A percentile compares a stretch with the other conserved stretches of the same genome.
Evolutionary conservation across 2,888 invertebrate genomes (phyloP).

Genomic region (Calameuta pallipes): DNA sequence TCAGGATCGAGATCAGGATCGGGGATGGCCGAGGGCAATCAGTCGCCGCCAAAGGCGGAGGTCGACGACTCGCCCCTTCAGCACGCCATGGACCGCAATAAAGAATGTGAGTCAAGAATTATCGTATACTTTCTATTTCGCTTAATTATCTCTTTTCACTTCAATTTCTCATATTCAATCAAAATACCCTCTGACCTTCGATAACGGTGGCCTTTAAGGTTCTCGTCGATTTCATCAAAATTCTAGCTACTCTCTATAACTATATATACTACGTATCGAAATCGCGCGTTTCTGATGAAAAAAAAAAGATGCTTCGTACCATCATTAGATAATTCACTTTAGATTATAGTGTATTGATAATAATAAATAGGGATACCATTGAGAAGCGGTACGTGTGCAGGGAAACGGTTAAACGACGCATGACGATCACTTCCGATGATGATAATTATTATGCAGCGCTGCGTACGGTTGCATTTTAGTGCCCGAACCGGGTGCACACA

Average conservation of each 20-base stretch:
- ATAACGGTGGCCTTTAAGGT: background rate
- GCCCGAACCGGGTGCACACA: background rate
- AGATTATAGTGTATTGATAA: background rate
- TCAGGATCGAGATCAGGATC: constrained; percentile 28
- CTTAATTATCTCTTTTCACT: constrained; percentile 6
- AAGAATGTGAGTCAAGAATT: constrained; percentile 87
- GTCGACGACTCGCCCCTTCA: constrained; percentile 95
- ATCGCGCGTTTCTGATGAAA: background rate
- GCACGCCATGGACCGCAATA: constrained; percentile 94
- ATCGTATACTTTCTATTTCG: background rate
- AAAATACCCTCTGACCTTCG: background rate
- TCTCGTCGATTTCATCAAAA: background rate
- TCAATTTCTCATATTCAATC: background rate
- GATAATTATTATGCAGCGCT: constrained; percentile 7
- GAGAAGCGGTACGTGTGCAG: background rate
- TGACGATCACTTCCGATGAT: background rate
- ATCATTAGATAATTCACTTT: background rate
- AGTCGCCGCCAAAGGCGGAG: constrained; percentile 89
- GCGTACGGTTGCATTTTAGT: constrained; percentile 6
- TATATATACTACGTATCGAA: too few species aligned
- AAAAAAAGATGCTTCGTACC: background rate
- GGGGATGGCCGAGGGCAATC: constrained; percentile 65
- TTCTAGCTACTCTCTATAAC: too few species aligned
- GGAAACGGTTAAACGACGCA: background rate
- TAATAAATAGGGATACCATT: background rate